These are phyloP conservation scores for Spilarctia lutea DNA, from an alignment of 2,888 invertebrate genomes.

Conservation along the genomic window DNA sequence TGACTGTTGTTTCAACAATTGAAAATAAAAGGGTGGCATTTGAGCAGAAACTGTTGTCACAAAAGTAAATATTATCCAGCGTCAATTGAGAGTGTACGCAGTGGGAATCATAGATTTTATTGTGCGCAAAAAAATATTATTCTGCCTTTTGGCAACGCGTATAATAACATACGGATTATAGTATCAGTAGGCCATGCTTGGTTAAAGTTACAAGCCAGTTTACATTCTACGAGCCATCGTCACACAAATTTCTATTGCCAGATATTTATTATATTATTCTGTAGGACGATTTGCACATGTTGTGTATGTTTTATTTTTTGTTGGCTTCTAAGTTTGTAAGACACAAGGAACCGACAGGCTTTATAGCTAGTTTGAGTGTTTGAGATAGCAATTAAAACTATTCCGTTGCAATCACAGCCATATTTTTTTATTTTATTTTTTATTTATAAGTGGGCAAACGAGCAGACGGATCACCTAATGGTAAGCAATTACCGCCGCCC, in stretches of 20 bases:
- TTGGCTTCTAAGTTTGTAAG: not conserved
- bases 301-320: not conserved
- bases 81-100: conserved; percentile 46
- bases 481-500: too few species aligned
- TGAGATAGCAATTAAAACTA: not conserved
- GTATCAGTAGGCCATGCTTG: not conserved
- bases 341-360: not conserved
- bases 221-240: not conserved
- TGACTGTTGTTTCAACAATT: conserved; percentile 37
- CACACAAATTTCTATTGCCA: not conserved
- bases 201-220: not conserved
- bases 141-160: conserved; percentile 8
- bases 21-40: conserved; percentile 40
- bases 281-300: not conserved
- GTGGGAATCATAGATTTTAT: conserved; percentile 42
- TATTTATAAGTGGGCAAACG: too few species aligned
- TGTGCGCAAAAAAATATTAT: conserved; percentile 37
- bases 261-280: not conserved
- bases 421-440: too few species aligned
- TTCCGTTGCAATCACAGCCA: not conserved
- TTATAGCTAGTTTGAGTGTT: not conserved
- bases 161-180: not conserved
- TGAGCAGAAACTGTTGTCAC: conserved; percentile 31
- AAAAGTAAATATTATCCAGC: conserved; percentile 46
- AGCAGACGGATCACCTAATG: too few species aligned